phyloP scores from a whole-genome alignment of 2,797 vertebrate species.

The Myotis pilosus region DNA sequence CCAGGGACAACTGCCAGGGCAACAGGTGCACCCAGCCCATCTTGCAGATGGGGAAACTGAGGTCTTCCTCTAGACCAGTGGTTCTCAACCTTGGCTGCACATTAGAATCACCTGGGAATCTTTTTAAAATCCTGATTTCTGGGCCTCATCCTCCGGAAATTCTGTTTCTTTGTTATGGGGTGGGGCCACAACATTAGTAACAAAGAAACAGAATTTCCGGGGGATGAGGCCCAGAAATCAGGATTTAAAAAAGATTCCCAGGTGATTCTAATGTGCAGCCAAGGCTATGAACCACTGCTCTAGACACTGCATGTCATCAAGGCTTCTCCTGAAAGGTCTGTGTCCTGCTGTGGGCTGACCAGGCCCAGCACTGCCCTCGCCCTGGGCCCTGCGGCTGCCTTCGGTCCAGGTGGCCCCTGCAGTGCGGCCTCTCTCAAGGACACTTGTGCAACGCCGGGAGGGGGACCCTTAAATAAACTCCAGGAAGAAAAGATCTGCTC shows the following conservation, averaged over 20 bases:
- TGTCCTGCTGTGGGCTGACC: accelerated
- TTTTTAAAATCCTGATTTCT: no score
- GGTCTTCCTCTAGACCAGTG: not conserved
- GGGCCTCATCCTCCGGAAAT: no score
- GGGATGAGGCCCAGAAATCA: no score
- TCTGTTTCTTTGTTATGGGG: no score
- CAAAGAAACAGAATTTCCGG: no score
- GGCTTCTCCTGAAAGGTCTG: not conserved
- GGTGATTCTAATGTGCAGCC: no score
- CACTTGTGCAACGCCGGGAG: accelerated
- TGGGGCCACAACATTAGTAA: no score
- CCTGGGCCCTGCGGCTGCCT: accelerated
- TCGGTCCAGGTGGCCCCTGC: accelerated
- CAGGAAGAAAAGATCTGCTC: conserved; percentile 34
- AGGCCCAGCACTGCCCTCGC: accelerated
- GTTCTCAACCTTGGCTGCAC: no score
- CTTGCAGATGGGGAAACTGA: not conserved
- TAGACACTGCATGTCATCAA: accelerated
- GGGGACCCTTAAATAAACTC: conserved; percentile 1
- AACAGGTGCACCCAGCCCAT: not conserved
- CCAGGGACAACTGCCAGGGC: not conserved
- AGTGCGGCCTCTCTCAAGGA: accelerated
- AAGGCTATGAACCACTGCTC: no score
- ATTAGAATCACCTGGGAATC: no score
- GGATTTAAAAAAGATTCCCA: no score